Base-by-base conservation (phyloP, 2,888 invertebrate species). In the Seira musarum region DNA sequence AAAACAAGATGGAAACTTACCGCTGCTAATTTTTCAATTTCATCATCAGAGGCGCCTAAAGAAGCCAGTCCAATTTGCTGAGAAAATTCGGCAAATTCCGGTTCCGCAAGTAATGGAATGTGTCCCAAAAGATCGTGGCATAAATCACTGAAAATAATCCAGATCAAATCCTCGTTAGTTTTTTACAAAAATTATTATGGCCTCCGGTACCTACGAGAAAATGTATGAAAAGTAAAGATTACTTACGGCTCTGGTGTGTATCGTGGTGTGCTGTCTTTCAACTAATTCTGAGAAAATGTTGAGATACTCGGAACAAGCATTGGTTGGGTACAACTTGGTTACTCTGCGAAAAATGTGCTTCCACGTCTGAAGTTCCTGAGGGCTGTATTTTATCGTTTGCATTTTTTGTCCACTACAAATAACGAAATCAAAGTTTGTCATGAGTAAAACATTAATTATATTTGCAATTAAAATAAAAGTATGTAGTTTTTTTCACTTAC, bases 301-400 rank as follows among this genome's bases (percentile, higher is more conserved):
- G 89, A 99, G 97, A 89, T 98, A 97, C 88, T 99, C 98, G 83
- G 93, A 93, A 89, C 99, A 99, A 0, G 99, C 99, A 88, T 98
- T 96, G 0, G 96, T 96, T 0, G 97, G 96, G 88, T 98, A 99
- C 60, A 99, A 90, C 72, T 93, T 93, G 0, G 92, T 94, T 63
- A 99, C 90, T 88, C 98, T 94, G 24, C 91, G 91, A 89, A 96
- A 99, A 25, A 99, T 94, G 2, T 91, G 91, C 0, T 96, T 94
- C 98, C 99, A 99, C 0, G 99, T 99, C 30, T 92, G 92, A 0
- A 91, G 91, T 90, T 99, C 99, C 86, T 96, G 94, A 78, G 92
- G 90, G 0, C 96, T 96, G 88, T 99, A 99, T 13, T 40, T 40
- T 8, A 40, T 13, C 40, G 40, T 40, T 8, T 6, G 6, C 6